Evolutionary conservation across 2,888 invertebrate genomes (phyloP), one percentile per base, ranked within the genome.

Genomic region (Atethmia centrago): DNA sequence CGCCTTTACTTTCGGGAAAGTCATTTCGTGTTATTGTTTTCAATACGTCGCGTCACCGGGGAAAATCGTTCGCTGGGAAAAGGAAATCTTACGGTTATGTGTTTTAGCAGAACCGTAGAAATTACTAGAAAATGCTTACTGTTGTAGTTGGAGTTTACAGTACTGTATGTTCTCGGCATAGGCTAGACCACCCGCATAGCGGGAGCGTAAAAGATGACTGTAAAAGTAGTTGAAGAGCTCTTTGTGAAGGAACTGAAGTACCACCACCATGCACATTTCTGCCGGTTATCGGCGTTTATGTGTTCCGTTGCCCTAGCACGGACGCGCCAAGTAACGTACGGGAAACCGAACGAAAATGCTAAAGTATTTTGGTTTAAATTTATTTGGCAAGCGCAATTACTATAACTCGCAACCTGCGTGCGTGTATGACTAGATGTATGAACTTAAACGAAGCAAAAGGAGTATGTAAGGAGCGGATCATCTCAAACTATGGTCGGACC

Each of bases 11-110:
- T 36, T 47, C 73, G 82, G 84, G 89, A 89, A 89, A 84, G 82
- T 85, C 70, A 45, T 61, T 51, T 49, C 71, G 45, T 72, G 82
- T 84, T 81, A 83, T 88, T 87, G 89, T 88, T 87, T 80, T 45
- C 58, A 79, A 74, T 80, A 77, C 19, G 70, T 25, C 75, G 78
- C 74, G 71, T 59, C 70, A 51, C 47, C 67, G 79, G 72, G 77
- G 87, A 84, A 85, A 87, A 82, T 74, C n/a, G 58, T 66, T 73
- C 49, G 69, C 51, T 75, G 74, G 58, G 80, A 83, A 87, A 83
- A 71, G 78, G 80, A 86, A 87, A 86, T 76, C 66, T 71, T 49
- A 65, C 36, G 25, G 63, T 69, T 67, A 67, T 58, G 21, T 73
- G 70, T 64, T 74, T 62, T 51, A 83, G 58, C 58, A 74, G 80